Base-by-base conservation (phyloP, 1,140 invertebrate genomes). In the Drosophila willistoni region DNA sequence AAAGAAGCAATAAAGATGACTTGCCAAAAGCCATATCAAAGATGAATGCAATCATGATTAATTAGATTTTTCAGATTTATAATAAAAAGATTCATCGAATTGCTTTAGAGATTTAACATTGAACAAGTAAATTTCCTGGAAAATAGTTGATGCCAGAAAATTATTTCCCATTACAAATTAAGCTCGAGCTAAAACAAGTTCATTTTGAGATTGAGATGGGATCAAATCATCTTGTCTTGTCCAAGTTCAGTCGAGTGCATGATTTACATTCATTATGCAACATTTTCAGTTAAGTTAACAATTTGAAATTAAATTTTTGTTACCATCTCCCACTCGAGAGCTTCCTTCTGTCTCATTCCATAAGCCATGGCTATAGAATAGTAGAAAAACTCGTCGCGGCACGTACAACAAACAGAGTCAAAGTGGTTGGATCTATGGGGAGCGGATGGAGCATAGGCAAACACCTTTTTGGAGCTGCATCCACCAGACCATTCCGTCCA, bases 351-450 rank as follows among this genome's bases (percentile, higher is more conserved):
- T 0, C 14, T 17, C 19, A 34, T 17, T 33, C 57, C 34, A 34
- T 47, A 42, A 14, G 12, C 60, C n/a, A 14, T 39, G 12, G 36
- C 34, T 29, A 29, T 29, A 39, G 17, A 61, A 74, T 64, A 22
- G 47, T 75, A 55, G 33, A 74, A 75, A 75, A 57, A 75, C 68
- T 57, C 59, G 51, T 34, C 51, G 64, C 72, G 73, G 73, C 73
- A 75, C 72, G 64, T 75, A 63, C 73, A 76, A 76, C 73, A 76
- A 76, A 76, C 65, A 76, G 29, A 29, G 66, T 60, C 34, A 19
- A 4, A 51, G 54, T 17, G 71, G 29, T 29, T 29, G 29, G 22
- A 44, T 41, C 55, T 75, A 68, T 47, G 44, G 7, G 17, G 7
- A 39, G 44, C 9, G 44, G 0, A 36, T 36, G 34, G 34, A 55